Base-by-base conservation (phyloP, 2,797 vertebrate genomes). In the Botia almorhae region DNA sequence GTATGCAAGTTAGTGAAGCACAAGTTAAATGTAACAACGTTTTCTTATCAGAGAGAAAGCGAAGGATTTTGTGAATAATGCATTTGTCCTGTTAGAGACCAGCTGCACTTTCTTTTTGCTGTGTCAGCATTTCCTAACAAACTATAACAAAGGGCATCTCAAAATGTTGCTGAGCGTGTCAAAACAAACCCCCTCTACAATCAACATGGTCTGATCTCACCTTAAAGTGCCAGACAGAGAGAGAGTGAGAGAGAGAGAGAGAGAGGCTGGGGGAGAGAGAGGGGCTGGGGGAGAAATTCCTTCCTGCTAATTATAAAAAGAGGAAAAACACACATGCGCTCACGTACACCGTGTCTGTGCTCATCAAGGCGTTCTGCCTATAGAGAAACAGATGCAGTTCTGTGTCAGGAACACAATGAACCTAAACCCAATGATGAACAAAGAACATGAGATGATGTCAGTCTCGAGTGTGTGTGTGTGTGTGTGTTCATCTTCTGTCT, bases 81-180 rank as follows among this genome's bases (percentile, higher is more conserved):
- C 51, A 70, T 60, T 11, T 23, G n/a, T 68, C 19, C 36, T 6
- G 60, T 11, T 29, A 29, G 19, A 69, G 71, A 55, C 56, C 75
- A 51, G 71, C 64, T 82, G 80, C 76, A 76, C 58, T 76, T 72
- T 55, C 70, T 33, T 43, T 65, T 39, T 79, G 83, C 80, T 10
- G 23, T 1, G 14, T 72, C 26, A 72, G 83, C 76, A 76, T n/a
- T 70, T 75, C 69, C 43, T 55, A 56, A 21, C 56, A 64, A 72
- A 43, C 26, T 53, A 39, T 51, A 74, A 50, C 58, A 74, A 75
- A 70, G 50, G 71, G 61, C 55, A 51, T 43, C 48, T 71, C 68
- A 19, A 53, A 63, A 84, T 72, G 76, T 55, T 71, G 76, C 68
- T 67, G 72, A 76, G 64, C 55, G 33, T 53, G 67, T 69, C 14